Evolutionary conservation across 2,797 vertebrate genomes (phyloP), one percentile per base, ranked within the genome.

Genomic region (Dendrocincla tyrannina): DNA sequence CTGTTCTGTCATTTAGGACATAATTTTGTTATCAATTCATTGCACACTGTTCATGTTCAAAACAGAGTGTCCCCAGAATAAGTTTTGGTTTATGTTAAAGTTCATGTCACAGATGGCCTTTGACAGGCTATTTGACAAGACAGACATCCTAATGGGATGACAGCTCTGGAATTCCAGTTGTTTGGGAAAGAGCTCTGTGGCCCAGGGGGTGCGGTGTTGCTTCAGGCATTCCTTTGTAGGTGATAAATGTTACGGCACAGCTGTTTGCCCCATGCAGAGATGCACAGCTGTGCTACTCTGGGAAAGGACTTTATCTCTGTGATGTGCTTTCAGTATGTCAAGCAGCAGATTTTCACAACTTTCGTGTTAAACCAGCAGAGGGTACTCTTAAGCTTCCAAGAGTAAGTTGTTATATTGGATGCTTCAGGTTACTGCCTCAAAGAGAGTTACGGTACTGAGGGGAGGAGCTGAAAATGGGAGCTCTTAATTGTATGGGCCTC

Each of bases 11-110:
- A 84, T 96, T 68, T n/a, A 78, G 59, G 67, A 87, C 62, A 24
- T 86, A 85, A 91, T 95, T 95, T 73, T 80, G n/a, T 72, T 94
- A 89, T 82, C 80, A 81, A 68, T 90, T 94, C 68, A 44, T n/a
- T 95, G 72, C 72, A 74, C 55, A 20, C 55, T 82, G 59, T 68
- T 91, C 72, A 18, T 67, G 59, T 76, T 89, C 46, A 64, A 94
- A 89, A 62, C 69, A 81, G 14, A 80, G 27, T 70, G 84, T 80
- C 53, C 50, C 69, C 53, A 88, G 83, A 84, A 91, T 86, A 91
- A 91, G 55, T 78, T 85, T 78, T 90, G 14, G 35, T 72, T 90
- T 63, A 47, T 82, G 27, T 56, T 88, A 32, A 62, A 92, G 50
- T 82, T 81, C 52, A 68, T 91, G 33, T 33, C 46, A 10, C 85